Evolutionary conservation across 2,113 vertebrate genomes (phyloP), one percentile per base, ranked within the genome.

Genomic region (Pongo abelii): DNA sequence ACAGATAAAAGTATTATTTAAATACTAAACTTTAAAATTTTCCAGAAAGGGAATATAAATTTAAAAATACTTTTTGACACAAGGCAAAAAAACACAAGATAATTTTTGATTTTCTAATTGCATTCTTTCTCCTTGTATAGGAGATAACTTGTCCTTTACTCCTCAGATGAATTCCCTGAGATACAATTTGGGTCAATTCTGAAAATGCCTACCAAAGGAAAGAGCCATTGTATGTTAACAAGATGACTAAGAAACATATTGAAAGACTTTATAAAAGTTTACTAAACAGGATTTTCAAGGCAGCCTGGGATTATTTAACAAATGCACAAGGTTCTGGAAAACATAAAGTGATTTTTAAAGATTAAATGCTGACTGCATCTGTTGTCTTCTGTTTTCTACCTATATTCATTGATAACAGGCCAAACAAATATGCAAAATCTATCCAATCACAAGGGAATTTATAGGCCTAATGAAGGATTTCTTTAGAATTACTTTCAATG

Each of bases 31-130:
- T 23, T 83, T 81, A 59, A 38, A 87, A 38, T 3, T 75, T 97
- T 95, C 67, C 10, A 38, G 46, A 32, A 64, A 94, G 61, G 5
- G 7, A 86, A 84, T 8, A 43, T 74, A 70, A 94, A 81, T 77
- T 67, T 40, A 55, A 93, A 48, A 18, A 74, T 91, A 92, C 52
- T 79, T 93, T 87, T 86, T 88, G 55, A 90, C 20, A 81, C 7
- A 48, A 78, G 59, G 48, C 55, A 89, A 75, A n/a, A 85, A 32
- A n/a, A 9, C 35, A 57, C 23, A 83, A 96, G 78, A 52, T 83
- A 72, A 93, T 67, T 64, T 74, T 55, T 59, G 1, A 94, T 89
- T 89, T 97, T 94, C 78, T 97, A 94, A 94, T 85, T 84, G 8
- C 18, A 74, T 70, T 89, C 48, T 43, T 2, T 79, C 27, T 84